A percentile compares a stretch with the other conserved stretches of the same genome.
Evolutionary conservation across 2,113 vertebrate species (phyloP).

Genomic region (Cephalopterus ornatus): DNA sequence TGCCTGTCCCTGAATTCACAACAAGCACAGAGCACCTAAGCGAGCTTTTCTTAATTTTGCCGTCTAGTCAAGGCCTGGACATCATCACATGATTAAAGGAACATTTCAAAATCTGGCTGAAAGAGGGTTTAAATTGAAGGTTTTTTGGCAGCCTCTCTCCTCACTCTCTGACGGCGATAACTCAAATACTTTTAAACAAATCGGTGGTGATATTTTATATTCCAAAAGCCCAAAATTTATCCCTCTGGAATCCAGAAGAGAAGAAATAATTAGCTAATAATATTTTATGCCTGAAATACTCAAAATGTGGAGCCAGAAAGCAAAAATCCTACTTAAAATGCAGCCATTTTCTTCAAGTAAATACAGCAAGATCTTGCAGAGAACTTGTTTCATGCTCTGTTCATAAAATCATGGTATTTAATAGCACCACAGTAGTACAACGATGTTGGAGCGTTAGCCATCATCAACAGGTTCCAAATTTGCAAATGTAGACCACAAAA

Average conservation of each 20-base stretch:
- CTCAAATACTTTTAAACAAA: background rate
- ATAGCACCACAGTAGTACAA: background rate
- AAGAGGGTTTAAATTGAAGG: background rate
- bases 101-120: background rate
- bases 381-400: background rate
- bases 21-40: background rate
- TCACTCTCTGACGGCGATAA: background rate
- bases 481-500: background rate
- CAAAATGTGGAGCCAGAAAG: background rate
- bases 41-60: background rate
- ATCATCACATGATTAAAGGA: background rate
- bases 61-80: background rate
- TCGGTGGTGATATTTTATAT: background rate
- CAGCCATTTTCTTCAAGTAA: background rate
- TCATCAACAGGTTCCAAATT: background rate
- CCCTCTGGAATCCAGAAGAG: background rate
- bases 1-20: too few relatives aligned
- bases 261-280: background rate
- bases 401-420: background rate
- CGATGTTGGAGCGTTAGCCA: background rate
- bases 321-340: background rate
- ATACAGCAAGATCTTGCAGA: background rate
- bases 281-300: background rate
- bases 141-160: background rate
- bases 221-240: background rate